Percentiles rank a stretch among this genome's conserved stretches.
phyloP scores from a whole-genome alignment of 2,797 vertebrate genomes.

The Helostoma temminkii region DNA sequence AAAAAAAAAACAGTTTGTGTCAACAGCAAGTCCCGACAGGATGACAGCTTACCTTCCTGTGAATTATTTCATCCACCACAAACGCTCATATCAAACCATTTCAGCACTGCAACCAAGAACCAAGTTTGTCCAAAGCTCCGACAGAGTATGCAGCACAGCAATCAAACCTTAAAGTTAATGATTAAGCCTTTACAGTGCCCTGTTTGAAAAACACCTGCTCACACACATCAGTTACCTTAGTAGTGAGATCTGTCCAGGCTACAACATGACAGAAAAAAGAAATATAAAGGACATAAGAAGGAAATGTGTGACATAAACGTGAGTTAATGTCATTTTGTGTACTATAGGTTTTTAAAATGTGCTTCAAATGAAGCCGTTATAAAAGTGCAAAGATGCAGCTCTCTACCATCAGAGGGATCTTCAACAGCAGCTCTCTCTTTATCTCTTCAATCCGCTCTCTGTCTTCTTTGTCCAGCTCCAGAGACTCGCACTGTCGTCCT shows the following conservation, averaged over 20 bases:
- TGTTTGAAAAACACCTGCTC: neutral
- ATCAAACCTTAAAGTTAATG: neutral
- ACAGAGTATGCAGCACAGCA: neutral
- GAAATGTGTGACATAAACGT: neutral
- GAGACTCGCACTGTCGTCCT: constrained; percentile 74
- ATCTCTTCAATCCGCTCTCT: constrained; percentile 87
- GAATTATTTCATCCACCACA: constrained; percentile 11
- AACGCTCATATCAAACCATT: neutral
- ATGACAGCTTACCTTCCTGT: accelerated
- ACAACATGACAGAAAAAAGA: constrained; percentile 45
- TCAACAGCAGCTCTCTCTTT: constrained; percentile 86
- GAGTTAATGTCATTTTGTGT: neutral
- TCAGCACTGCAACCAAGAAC: constrained; percentile 26
- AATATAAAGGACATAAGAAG: neutral
- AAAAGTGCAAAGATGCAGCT: neutral
- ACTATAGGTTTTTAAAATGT: neutral
- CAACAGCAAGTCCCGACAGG: neutral
- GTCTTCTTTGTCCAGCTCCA: constrained; percentile 84
- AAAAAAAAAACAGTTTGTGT: neutral
- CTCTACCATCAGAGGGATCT: constrained; percentile 61
- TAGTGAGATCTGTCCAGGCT: constrained; percentile 54
- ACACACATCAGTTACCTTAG: constrained; percentile 70
- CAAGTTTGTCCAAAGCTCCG: neutral
- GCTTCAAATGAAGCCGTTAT: neutral
- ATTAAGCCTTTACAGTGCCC: neutral